Evolutionary conservation across 2,797 vertebrate species (phyloP), one percentile per base, ranked within the genome.

Genomic region (Prunella strophiata): DNA sequence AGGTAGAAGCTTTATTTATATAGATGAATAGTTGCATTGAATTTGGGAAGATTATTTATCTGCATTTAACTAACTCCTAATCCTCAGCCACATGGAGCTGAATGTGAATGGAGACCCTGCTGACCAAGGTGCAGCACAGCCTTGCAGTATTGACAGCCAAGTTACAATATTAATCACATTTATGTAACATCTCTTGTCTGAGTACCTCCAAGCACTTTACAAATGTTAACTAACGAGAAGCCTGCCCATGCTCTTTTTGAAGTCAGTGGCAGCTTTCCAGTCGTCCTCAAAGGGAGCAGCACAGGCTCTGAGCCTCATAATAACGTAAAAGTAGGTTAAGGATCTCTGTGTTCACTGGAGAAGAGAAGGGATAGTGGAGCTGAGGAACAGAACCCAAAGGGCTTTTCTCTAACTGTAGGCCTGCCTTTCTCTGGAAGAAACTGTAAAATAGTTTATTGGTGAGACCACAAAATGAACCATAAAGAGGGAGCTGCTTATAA

Each of bases 211-310:
- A 91, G 82, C 82, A 78, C 92, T 94, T 81, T 12, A 25, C 3
- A 0, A 93, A 88, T 91, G 82, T 66, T 91, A 95, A 93, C 93
- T 89, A 96, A 78, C 0, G 0, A 95, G 87, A 47, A 89, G 92
- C 62, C 72, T 87, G 87, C 78, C 91, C 78, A 3, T 93, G 92
- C 87, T 94, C 79, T 89, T 96, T 91, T 42, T 92, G 79, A 95
- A 96, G 95, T 88, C 83, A 87, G 10, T 96, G 95, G 96, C 96
- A 96, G 90, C 73, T 25, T 93, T 95, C 95, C 94, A 96, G 88
- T n/a, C 63, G 85, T 89, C 88, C 87, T 96, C 89, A 95, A 94
- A 93, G 89, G 82, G 79, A 94, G 91, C 89, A 81, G 84, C 92
- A 78, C 85, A 88, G 62, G 68, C 85, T 88, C 81, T n/a, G 48